A percentile compares a stretch with the other conserved stretches of the same genome.
Conservation (phyloP, 1,140 invertebrate species). For the Ips nitidus region DNA sequence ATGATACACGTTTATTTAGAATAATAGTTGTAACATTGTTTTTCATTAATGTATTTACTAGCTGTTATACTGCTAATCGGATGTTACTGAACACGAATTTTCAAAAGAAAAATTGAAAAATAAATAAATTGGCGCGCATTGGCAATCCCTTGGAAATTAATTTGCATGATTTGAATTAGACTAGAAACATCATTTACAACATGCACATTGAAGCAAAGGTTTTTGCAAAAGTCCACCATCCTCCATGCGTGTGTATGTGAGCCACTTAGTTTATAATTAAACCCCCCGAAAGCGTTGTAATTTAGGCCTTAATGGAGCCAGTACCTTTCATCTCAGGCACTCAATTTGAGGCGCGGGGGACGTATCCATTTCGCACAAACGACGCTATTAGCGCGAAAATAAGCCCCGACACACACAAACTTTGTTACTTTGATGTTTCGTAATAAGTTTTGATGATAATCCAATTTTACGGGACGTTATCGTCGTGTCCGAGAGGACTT, state of each 20-base stretch:
- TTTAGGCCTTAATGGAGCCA: constrained; percentile 42
- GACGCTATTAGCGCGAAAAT: constrained; percentile 36
- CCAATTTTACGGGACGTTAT: constrained; percentile 29
- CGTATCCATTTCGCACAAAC: constrained; percentile 39
- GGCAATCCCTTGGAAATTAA: no score
- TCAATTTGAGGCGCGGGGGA: constrained; percentile 36
- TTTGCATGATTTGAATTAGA: no score
- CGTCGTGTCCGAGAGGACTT: constrained; percentile 3
- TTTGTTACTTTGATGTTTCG: constrained; percentile 32
- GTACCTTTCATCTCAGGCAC: constrained; percentile 42
- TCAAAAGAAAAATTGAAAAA: no score
- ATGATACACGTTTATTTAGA: no score
- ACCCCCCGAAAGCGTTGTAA: constrained; percentile 40
- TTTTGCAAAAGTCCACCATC: no score
- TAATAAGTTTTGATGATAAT: constrained; percentile 33
- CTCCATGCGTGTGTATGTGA: neutral
- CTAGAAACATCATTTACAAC: no score
- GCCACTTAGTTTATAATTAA: constrained; percentile 45
- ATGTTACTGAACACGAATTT: no score
- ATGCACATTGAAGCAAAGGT: no score
- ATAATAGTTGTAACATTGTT: no score
- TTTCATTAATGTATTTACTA: no score
- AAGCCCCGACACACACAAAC: constrained; percentile 33
- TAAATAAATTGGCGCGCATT: no score
- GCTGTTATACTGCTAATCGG: no score